Percentiles rank a stretch among this genome's conserved stretches.
Conservation (phyloP, 1,140 invertebrate species). For the Ceratina calcarata region DNA sequence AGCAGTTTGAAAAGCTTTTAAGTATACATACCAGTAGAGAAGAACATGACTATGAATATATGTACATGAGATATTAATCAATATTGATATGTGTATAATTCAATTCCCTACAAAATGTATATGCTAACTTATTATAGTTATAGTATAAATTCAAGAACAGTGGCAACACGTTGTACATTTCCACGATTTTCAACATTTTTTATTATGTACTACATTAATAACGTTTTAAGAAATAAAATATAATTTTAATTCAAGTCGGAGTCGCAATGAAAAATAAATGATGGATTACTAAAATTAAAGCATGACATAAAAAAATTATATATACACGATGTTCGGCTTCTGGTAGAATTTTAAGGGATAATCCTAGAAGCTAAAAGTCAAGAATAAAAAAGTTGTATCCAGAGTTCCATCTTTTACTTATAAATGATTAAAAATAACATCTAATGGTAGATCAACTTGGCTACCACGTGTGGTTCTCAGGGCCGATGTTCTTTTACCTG, state of each 20-base stretch:
- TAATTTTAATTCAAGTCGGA: background rate
- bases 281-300: background rate
- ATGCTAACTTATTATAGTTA: constrained; percentile 13
- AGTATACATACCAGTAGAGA: constrained; percentile 13
- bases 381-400: background rate
- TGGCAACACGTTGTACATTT: background rate
- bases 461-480: too few relatives aligned
- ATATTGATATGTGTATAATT: constrained; percentile 15
- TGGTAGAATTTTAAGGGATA: too few relatives aligned
- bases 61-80: constrained; percentile 21
- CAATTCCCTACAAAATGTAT: constrained; percentile 40
- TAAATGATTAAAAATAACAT: too few relatives aligned
- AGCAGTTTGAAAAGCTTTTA: constrained; percentile 9
- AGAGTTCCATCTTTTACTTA: too few relatives aligned
- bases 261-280: too few relatives aligned
- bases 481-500: too few relatives aligned
- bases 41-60: constrained; percentile 33
- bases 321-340: too few relatives aligned
- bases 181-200: background rate
- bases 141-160: background rate
- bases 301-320: background rate
- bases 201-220: too few relatives aligned
- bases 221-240: constrained; percentile 5
- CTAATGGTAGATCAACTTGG: too few relatives aligned
- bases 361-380: background rate